Base-by-base conservation (phyloP, 2,797 vertebrate genomes). In the Bradypodion pumilum region DNA sequence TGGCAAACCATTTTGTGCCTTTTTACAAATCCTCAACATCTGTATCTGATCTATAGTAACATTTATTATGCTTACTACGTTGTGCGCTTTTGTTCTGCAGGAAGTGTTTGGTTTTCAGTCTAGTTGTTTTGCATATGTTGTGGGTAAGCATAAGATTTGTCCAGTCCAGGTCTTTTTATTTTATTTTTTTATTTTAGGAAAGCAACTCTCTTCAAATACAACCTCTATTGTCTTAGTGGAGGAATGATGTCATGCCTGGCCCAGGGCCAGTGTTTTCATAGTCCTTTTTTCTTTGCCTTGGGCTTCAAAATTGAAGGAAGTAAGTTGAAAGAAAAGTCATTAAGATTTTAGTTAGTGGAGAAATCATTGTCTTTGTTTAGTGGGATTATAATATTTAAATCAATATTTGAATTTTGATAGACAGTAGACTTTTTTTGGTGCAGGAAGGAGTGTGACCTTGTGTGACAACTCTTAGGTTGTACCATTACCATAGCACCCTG, bases 201-300 rank as follows among this genome's bases (percentile, higher is more conserved):
- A n/a, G 56, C 62, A 72, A 23, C 5, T 73, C 16, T 15, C 32
- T 60, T 56, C 21, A 69, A 25, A 72, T 32, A 16, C 32, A 56
- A 10, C 46, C 27, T 82, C 23, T 56, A 27, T 56, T 75, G 29
- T 44, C 52, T 72, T 40, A 29, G 21, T 78, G 16, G 59, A 49
- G 25, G 32, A 63, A 78, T 78, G 76, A 78, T 84, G 83, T 79
- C 25, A 84, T 84, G 52, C 40, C 32, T 84, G 83, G 83, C 68
- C 12, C 44, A 40, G 42, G 76, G 68, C 68, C 76, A 73, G 69
- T 83, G 44, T 79, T 77, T n/a, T 78, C 52, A 46, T 21, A 72
- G 25, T 29, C 8, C n/a, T 62, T 23, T 59, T 69, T 32, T 42
- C 15, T 46, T 59, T 69, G 37, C 21, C 40, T 25, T 23, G 21